Base-by-base conservation (phyloP, 2,888 invertebrate species). In the Corbicula japonica region DNA sequence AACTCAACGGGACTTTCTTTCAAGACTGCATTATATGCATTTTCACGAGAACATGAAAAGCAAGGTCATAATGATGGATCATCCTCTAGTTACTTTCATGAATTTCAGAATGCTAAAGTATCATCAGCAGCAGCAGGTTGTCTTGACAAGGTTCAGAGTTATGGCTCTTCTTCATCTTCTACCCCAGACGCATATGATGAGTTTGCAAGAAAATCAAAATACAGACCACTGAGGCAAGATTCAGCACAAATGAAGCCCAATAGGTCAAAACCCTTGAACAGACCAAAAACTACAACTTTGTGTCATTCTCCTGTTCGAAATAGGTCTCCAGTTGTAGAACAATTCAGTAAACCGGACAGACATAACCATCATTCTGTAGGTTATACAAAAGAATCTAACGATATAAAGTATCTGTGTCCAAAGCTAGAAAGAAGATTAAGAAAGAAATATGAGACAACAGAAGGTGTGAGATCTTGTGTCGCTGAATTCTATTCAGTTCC, bases 101-200 rank as follows among this genome's bases (percentile, higher is more conserved):
- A 41, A 41, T 21, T 21, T 30, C n/a, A 44, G 28, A 21, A 68
- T 18, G 6, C 23, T 2, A 50, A 18, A 28, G 35, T 35, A 73
- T 38, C 18, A 32, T 4, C 4, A 6, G n/a, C 65, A 56, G 63
- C 18, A 5, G 56, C 38, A 35, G 32, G 10, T 35, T 8, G n/a
- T 52, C 21, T 52, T 3, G 26, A 61, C 8, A 35, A 46, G 38
- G 48, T 66, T 18, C 54, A 62, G 10, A 69, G 72, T 38, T 83
- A 54, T 80, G 83, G 83, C 0, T 71, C 77, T 12, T 83, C 83
- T 15, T 76, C 83, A 12, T 80, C 83, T n/a, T 65, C 65, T 5
- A 72, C 75, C 23, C 77, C 77, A 35, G 83, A 83, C 48, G 77
- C 80, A 44, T 83, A 80, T 77, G 83, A 83, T 65, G 72, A 68